Evolutionary conservation across 2,888 invertebrate genomes (phyloP).

Genomic region (Pyrrhia umbra): DNA sequence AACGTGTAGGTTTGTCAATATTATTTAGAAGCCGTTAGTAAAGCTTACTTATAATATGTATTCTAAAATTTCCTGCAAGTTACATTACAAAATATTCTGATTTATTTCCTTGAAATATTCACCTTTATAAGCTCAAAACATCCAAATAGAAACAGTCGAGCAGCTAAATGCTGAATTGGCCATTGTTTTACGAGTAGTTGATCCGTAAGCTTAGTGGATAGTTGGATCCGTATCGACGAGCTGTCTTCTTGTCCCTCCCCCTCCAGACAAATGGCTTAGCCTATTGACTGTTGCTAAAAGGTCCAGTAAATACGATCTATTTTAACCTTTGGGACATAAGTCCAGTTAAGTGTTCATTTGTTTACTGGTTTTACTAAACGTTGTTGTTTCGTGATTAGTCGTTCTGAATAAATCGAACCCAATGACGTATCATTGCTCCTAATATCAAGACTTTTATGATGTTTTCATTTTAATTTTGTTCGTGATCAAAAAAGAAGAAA

Average conservation of each 20-base stretch:
- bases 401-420: too few relatives aligned
- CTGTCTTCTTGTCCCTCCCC: conserved; percentile 24
- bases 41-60: neutral
- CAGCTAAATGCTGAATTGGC: conserved; percentile 8
- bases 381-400: neutral
- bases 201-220: conserved; percentile 9
- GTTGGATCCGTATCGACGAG: conserved; percentile 30
- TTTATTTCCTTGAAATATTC: too few relatives aligned
- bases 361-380: neutral
- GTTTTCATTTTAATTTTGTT: too few relatives aligned
- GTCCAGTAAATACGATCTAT: neutral
- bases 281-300: conserved; percentile 9
- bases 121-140: conserved; percentile 1
- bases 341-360: neutral
- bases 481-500: too few relatives aligned
- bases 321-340: neutral
- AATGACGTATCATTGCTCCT: too few relatives aligned
- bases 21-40: too few relatives aligned
- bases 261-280: neutral
- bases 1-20: too few relatives aligned
- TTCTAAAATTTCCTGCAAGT: neutral
- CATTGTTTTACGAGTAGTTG: conserved; percentile 12
- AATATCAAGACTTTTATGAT: too few relatives aligned
- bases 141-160: neutral
- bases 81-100: neutral